Conservation (phyloP, 2,113 vertebrate genomes). For the Dermatemys mawii region DNA sequence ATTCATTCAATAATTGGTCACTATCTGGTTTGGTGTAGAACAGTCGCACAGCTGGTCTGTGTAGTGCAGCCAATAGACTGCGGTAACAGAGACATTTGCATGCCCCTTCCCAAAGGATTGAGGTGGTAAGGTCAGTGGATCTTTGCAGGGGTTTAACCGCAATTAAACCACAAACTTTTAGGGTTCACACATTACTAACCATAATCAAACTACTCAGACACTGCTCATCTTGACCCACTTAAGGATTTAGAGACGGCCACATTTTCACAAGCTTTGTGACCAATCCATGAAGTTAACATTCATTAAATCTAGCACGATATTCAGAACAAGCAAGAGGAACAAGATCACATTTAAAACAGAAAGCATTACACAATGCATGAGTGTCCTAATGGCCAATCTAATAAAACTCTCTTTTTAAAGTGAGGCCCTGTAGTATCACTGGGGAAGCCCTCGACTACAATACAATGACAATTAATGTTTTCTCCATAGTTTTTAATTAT, state of each 20-base stretch:
- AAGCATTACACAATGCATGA: not conserved
- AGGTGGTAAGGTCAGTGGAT: not conserved
- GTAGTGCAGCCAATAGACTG: not conserved
- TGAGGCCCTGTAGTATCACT: not conserved
- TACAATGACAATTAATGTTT: fast-evolving
- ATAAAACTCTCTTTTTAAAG: not conserved
- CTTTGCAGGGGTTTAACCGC: not conserved
- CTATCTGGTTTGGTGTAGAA: not conserved
- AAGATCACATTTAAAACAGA: not conserved
- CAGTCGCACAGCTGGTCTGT: not conserved
- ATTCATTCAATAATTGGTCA: not conserved
- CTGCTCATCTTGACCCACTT: not conserved
- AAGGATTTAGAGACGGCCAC: not conserved
- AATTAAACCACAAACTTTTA: not conserved
- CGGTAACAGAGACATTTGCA: fast-evolving
- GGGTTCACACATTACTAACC: not conserved
- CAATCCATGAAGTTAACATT: not conserved
- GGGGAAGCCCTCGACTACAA: not conserved
- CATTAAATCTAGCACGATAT: not conserved
- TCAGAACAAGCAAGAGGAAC: not conserved
- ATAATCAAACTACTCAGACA: not conserved
- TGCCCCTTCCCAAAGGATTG: not conserved
- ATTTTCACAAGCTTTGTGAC: not conserved
- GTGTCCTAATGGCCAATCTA: not conserved
- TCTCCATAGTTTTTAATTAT: not conserved